These are phyloP conservation scores for Steinernema hermaphroditum DNA, from an alignment of 2,888 invertebrate species.

Conservation along the genomic window DNA sequence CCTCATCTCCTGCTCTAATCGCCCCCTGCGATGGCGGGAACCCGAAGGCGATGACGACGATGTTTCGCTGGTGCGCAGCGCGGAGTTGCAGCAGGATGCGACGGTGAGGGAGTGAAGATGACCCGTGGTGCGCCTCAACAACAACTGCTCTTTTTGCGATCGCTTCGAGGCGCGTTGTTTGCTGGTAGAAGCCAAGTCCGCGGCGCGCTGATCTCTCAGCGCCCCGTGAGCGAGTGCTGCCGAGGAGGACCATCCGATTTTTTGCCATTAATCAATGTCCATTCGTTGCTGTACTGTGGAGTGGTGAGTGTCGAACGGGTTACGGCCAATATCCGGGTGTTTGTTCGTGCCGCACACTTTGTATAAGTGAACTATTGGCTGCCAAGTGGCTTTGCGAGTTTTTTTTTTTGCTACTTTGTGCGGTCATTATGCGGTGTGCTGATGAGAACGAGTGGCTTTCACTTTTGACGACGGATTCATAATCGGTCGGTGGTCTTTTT, in stretches of 20 bases:
- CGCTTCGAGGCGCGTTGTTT: neutral
- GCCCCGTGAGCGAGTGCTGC: neutral
- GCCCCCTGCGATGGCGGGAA: neutral
- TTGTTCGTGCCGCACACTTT: slow-evolving; percentile 1
- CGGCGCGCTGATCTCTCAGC: neutral
- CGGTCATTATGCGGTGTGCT: neutral
- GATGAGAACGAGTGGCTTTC: too few relatives aligned
- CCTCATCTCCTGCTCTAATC: neutral
- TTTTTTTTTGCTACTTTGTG: neutral
- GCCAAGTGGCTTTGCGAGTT: neutral
- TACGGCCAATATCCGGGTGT: slow-evolving; percentile 12
- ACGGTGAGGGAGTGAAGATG: neutral
- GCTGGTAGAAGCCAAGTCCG: neutral
- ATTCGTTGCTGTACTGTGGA: slow-evolving; percentile 10
- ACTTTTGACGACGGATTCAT: too few relatives aligned
- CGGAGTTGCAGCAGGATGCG: neutral
- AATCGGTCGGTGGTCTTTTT: too few relatives aligned
- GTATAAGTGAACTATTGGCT: neutral
- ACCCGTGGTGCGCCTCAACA: neutral
- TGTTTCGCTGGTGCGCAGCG: neutral
- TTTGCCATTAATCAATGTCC: slow-evolving; percentile 30
- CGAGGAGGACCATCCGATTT: slow-evolving; percentile 12
- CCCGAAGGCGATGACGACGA: neutral
- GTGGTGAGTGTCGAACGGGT: slow-evolving; percentile 21
- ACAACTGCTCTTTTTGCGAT: slow-evolving; percentile 25